Base-by-base conservation (phyloP, 1,140 invertebrate species). In the Atta texana region DNA sequence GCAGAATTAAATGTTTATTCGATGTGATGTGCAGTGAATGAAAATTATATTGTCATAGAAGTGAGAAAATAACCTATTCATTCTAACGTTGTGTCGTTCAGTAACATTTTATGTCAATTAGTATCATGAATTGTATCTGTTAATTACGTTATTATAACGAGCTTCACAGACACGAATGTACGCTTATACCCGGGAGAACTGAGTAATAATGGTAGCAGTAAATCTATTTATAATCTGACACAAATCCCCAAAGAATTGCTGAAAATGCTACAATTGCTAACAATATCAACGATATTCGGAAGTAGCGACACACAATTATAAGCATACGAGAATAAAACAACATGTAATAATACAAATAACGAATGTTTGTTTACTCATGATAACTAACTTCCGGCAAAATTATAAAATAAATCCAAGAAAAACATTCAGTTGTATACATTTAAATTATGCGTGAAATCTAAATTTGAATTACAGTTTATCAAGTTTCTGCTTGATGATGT, bases 61-160 rank as follows among this genome's bases (percentile, higher is more conserved):
- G 39, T 51, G 64, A 44, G 16, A 10, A 81, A 49, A 44, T 61
- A 16, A 63, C 10, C n/a, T 64, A 51, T 76, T 57, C 31, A 12
- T 64, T 51, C 44, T 61, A 51, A 72, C 61, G 39, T 49, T 8
- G 44, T 75, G 59, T 75, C 7, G 24, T 61, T 74, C 18, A 84
- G 53, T 59, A 76, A 76, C 57, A 63, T 85, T 85, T 85, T 59
- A 66, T 76, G 71, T 64, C 49, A 57, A 69, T 69, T 69, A 69
- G 21, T 66, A 81, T 81, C 51, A 21, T 69, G 64, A 57, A 59
- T 81, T 57, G 64, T 69, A 57, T 69, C 49, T 57, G 64, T 81
- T 81, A 71, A 81, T 81, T 81, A 57, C 66, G 39, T 81, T 57
- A 71, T 55, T 81, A 14, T 44, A 81, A 81, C 51, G 34, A 81